These are phyloP conservation scores for Agapornis canus DNA, from an alignment of 2,797 vertebrate genomes.

Conservation along the genomic window DNA sequence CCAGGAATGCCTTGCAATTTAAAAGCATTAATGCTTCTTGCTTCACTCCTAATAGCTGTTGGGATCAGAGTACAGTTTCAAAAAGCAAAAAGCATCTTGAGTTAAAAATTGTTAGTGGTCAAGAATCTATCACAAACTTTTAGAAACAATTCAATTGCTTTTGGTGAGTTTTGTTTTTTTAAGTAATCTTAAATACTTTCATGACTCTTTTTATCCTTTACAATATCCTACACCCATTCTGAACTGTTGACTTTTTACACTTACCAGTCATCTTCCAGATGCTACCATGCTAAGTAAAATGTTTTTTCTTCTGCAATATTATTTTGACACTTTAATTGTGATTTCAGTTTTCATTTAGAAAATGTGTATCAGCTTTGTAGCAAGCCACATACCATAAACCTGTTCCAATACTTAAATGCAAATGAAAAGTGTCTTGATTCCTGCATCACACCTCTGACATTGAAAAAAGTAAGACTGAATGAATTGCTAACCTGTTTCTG, in stretches of 20 bases:
- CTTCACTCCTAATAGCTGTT: not conserved
- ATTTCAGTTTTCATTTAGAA: not conserved
- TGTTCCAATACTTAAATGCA: not conserved
- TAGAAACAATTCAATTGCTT: not conserved
- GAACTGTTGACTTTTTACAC: not conserved
- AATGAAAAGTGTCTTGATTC: not conserved
- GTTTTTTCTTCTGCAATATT: not conserved
- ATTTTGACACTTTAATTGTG: not conserved
- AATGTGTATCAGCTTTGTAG: rapidly evolving
- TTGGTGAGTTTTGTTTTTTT: not conserved
- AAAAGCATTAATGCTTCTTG: not conserved
- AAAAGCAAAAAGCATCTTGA: not conserved
- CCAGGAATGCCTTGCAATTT: not conserved
- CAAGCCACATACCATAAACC: not conserved
- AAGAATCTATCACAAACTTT: not conserved
- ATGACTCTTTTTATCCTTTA: not conserved
- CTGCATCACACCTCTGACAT: not conserved
- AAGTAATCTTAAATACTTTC: not conserved
- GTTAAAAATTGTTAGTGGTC: not conserved
- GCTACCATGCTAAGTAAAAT: not conserved
- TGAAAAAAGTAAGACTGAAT: not conserved
- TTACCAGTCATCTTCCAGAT: not conserved
- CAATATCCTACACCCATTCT: not conserved
- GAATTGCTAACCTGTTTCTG: constrained; percentile 86
- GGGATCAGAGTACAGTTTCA: not conserved